Evolutionary conservation across 2,888 invertebrate genomes (phyloP).

Genomic region (Cryptocephalus moraei): DNA sequence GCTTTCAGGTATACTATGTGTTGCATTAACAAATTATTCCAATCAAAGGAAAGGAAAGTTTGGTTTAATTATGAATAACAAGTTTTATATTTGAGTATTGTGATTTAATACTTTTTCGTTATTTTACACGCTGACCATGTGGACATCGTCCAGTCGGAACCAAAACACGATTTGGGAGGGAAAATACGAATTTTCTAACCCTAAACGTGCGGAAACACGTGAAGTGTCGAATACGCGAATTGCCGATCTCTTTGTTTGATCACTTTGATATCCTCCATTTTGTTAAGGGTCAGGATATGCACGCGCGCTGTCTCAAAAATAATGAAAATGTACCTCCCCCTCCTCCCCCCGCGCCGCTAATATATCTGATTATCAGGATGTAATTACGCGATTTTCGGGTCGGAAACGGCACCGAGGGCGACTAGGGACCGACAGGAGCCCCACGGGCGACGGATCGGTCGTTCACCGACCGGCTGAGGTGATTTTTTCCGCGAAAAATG

Average conservation of each 20-base stretch:
- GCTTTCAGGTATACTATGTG: no score
- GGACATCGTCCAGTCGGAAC: constrained; percentile 32
- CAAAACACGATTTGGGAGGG: constrained; percentile 27
- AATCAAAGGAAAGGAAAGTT: no score
- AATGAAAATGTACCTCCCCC: constrained; percentile 39
- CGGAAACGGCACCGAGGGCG: neutral
- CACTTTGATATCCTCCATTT: constrained; percentile 70
- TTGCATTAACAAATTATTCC: no score
- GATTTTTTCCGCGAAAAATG: constrained; percentile 6
- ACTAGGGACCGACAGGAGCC: no score
- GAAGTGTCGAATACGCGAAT: constrained; percentile 37
- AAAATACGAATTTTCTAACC: constrained; percentile 35
- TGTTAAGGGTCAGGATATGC: constrained; percentile 66
- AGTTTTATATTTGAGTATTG: no score
- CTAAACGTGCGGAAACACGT: constrained; percentile 19
- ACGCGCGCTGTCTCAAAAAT: constrained; percentile 49
- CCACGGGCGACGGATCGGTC: no score
- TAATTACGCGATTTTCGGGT: constrained; percentile 24
- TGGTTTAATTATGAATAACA: no score
- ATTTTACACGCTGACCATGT: constrained; percentile 23
- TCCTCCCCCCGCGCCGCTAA: constrained; percentile 29
- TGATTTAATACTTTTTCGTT: neutral
- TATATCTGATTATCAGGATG: constrained; percentile 30
- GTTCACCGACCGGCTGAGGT: no score
- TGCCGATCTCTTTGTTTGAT: constrained; percentile 67